A percentile compares a stretch with the other conserved stretches of the same genome.
Evolutionary conservation across 2,888 invertebrate genomes (phyloP).

Genomic region (Amitus sp.): DNA sequence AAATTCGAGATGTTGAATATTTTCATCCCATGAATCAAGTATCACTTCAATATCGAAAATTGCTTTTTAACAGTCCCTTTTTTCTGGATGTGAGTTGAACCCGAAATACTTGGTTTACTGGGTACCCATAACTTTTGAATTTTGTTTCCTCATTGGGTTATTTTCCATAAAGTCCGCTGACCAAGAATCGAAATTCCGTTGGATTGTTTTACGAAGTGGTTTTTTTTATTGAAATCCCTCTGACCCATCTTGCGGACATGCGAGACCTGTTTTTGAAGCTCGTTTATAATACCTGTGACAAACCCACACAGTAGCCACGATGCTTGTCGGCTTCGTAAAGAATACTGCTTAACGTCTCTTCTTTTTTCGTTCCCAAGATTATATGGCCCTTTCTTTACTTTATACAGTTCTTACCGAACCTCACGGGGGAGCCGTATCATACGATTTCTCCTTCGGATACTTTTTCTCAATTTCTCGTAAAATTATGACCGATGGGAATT

Average conservation of each 20-base stretch:
- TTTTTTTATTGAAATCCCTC: constrained; percentile 48
- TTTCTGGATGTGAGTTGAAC: too few species aligned
- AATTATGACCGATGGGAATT: constrained; percentile 15
- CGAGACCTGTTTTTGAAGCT: constrained; percentile 40
- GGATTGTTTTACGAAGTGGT: constrained; percentile 52
- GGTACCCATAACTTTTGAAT: too few species aligned
- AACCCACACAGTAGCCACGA: constrained; percentile 33
- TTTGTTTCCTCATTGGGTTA: too few species aligned
- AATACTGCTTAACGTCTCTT: constrained; percentile 31
- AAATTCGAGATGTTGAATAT: too few species aligned
- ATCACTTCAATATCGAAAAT: too few species aligned
- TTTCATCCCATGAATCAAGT: too few species aligned
- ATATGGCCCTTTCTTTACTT: constrained; percentile 29
- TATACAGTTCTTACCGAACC: too few species aligned
- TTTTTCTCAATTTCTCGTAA: neutral
- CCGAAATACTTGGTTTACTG: too few species aligned
- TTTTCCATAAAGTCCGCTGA: neutral
- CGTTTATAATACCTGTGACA: constrained; percentile 34
- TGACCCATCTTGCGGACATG: constrained; percentile 35
- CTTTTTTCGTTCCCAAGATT: constrained; percentile 26
- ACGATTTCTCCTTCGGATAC: constrained; percentile 4
- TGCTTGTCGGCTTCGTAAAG: constrained; percentile 39
- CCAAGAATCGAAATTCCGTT: constrained; percentile 48
- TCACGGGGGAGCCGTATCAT: too few species aligned
- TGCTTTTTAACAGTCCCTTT: too few species aligned